Percentiles rank a stretch among this genome's conserved stretches.
Evolutionary conservation across 2,113 vertebrate genomes (phyloP).

Genomic region (Ariopsis seemanni): DNA sequence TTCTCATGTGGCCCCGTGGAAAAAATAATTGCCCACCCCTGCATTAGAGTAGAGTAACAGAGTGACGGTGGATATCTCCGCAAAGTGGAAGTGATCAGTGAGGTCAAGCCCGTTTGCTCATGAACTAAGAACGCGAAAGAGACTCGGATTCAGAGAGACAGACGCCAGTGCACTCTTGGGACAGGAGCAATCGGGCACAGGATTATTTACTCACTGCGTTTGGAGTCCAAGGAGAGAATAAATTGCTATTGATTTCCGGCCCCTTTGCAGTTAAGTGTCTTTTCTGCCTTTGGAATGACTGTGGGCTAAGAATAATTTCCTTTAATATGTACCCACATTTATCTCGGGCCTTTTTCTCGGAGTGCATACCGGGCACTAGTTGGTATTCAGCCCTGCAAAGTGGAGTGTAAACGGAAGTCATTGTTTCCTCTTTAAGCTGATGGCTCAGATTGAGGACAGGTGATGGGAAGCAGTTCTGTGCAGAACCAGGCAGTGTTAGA

Average conservation of each 20-base stretch:
- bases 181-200: slow-evolving; percentile 76
- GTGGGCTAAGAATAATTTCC: slow-evolving; percentile 66
- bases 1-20: too few species aligned
- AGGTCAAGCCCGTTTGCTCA: slow-evolving; percentile 53
- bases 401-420: slow-evolving; percentile 17
- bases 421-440: slow-evolving; percentile 33
- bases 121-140: slow-evolving; percentile 35
- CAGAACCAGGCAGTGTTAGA: not conserved
- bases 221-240: slow-evolving; percentile 83
- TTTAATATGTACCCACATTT: slow-evolving; percentile 60
- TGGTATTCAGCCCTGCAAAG: slow-evolving; percentile 34
- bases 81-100: slow-evolving; percentile 49
- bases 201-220: slow-evolving; percentile 85
- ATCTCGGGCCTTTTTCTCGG: slow-evolving; percentile 47
- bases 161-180: slow-evolving; percentile 67
- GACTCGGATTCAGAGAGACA: slow-evolving; percentile 25
- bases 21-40: too few species aligned
- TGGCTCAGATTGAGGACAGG: not conserved
- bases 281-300: slow-evolving; percentile 69
- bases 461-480: not conserved
- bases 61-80: slow-evolving; percentile 40
- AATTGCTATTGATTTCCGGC: slow-evolving; percentile 87
- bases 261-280: slow-evolving; percentile 74
- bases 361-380: slow-evolving; percentile 24
- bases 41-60: slow-evolving; percentile 22